Evolutionary conservation across 1,140 invertebrate species (phyloP), one percentile per base, ranked within the genome.

Genomic region (Anastrepha obliqua): DNA sequence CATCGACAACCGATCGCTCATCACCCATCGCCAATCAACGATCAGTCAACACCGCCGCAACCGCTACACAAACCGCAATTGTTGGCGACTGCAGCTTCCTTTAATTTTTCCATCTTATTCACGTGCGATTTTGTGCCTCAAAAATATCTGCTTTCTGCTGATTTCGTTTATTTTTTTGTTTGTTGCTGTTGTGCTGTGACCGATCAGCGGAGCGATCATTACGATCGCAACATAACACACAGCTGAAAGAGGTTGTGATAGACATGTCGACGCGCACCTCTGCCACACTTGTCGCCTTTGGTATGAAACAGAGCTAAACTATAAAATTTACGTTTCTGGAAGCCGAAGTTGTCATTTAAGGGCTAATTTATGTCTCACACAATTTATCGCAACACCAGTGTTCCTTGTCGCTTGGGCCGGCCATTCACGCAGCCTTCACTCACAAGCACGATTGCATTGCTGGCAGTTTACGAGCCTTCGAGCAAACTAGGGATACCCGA

Each of bases 291-390:
- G 60, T 62, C 60, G 60, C 60, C 60, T 62, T 62, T 62, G 60
- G 60, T 62, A 17, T n/a, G 13, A 9, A 4, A 13, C 60, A 4
- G n/a, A n/a, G 13, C 2, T 51, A 20, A 13, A 9, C 47, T 6
- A 81, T 20, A n/a, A 65, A 17, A 17, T 39, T 20, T 51, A 65
- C 62, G 58, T 44, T 44, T 65, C 59, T 86, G 87, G 87, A 60
- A 88, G 85, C 90, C 91, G 90, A 91, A 92, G 91, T 92, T 92
- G 91, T 92, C 91, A 92, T 92, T 92, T 90, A 91, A 90, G 85
- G 87, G n/a, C 59, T 51, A 81, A 88, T 81, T 74, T 81, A 51
- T 78, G 70, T 78, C 70, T 78, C 13, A 51, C 44, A 11, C 47
- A 81, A 58, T 81, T 81, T 81, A 67, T 67, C n/a, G n/a, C 74